phyloP scores from a whole-genome alignment of 2,113 vertebrate genomes.

The Syngnathus typhle region DNA sequence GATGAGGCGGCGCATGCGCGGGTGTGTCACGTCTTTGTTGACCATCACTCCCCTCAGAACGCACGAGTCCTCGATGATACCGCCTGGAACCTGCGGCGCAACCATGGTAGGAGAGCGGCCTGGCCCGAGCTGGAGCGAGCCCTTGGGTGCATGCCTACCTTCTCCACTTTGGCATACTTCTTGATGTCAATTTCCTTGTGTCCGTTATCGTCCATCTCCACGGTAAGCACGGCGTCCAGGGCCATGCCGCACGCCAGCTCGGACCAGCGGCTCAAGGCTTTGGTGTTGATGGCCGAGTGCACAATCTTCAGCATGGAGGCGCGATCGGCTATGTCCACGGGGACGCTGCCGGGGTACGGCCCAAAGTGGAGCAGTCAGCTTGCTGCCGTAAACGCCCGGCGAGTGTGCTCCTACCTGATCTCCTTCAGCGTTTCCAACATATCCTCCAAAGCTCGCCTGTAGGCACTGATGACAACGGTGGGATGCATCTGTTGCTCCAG shows the following conservation, averaged over 20 bases:
- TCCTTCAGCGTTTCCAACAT: conserved; percentile 81
- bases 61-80: conserved; percentile 85
- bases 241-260: conserved; percentile 56
- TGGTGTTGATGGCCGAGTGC: conserved; percentile 77
- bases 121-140: too few relatives aligned
- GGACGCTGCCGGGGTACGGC: conserved; percentile 62
- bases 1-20: conserved; percentile 85
- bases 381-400: too few relatives aligned
- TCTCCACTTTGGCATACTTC: conserved; percentile 94
- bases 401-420: conserved; percentile 69
- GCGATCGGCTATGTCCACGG: conserved; percentile 81
- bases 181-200: conserved; percentile 95
- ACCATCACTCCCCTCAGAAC: conserved; percentile 91
- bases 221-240: conserved; percentile 79
- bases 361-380: too few relatives aligned
- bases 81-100: conserved; percentile 81
- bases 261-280: conserved; percentile 58
- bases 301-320: conserved; percentile 91
- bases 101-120: neutral
- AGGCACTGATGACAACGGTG: conserved; percentile 86
- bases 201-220: conserved; percentile 88
- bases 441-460: conserved; percentile 86
- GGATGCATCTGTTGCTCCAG: conserved; percentile 98
- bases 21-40: conserved; percentile 92
- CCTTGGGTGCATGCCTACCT: conserved; percentile 60